phyloP scores from a whole-genome alignment of 1,140 invertebrate genomes.

The Drosophila murphyi region DNA sequence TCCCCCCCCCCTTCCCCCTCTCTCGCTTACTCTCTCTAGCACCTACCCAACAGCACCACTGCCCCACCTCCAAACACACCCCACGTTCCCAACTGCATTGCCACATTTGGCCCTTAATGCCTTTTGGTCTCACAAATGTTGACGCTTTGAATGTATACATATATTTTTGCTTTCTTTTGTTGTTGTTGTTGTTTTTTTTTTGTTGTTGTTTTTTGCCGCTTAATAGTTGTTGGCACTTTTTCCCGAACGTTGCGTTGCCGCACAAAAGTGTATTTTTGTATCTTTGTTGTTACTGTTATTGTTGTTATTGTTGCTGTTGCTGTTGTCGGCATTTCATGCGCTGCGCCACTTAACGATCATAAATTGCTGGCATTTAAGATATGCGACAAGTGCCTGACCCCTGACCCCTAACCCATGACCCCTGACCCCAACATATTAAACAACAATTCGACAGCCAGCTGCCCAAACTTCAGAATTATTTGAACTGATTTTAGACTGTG shows the following conservation, averaged over 20 bases:
- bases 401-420: not conserved
- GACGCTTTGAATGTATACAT: constrained; percentile 4
- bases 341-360: constrained; percentile 48
- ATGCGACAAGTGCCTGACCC: constrained; percentile 35
- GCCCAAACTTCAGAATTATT: too few relatives aligned
- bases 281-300: not conserved
- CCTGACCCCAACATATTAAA: not conserved
- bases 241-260: not conserved
- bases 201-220: not conserved
- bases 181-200: constrained; percentile 5
- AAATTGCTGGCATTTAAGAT: constrained; percentile 49
- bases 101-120: constrained; percentile 1
- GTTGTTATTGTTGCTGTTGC: constrained; percentile 7
- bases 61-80: not conserved
- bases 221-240: constrained; percentile 25
- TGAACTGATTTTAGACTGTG: too few relatives aligned
- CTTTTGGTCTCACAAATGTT: constrained; percentile 10
- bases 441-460: not conserved
- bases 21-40: not conserved
- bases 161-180: constrained; percentile 7
- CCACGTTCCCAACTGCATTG: not conserved
- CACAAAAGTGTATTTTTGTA: constrained; percentile 20
- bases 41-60: not conserved
- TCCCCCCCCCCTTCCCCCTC: not conserved
- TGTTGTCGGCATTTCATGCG: constrained; percentile 22